Evolutionary conservation across 2,888 invertebrate species (phyloP), one percentile per base, ranked within the genome.

Genomic region (Yponomeuta plumbellus): DNA sequence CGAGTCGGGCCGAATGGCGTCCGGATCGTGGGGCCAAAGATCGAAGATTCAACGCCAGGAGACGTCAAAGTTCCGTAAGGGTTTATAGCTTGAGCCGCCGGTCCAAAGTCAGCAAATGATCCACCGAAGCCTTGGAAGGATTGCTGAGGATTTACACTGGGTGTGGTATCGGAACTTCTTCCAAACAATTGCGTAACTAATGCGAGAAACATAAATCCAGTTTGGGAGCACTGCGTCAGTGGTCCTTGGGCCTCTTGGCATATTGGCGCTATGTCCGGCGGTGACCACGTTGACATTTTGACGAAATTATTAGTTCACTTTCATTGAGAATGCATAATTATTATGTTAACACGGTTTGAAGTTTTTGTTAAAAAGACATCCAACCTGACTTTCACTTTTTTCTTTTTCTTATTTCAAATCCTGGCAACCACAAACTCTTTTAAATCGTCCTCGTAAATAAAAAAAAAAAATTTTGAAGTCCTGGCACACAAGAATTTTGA

Each of bases 161-260:
- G 22, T 61, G 21, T 11, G 17, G 21, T 76, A 66, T 93, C 92
- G 4, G 80, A 77, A 0, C 94, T 92, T 26, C 84, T 79, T 0
- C 94, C 93, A 71, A 94, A 94, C 1, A 94, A 76, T 67, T 88
- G 91, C 0, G 92, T 79, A 0, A 94, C 73, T 40, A 94, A 77
- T 0, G 93, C 85, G 56, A 94, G 77, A 73, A 93, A 94, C 80
- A 94, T 79, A 61, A 92, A 91, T 0, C 93, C 92, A 0, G 92
- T 85, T 21, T 92, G 88, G 2, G 93, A 91, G 72, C 94, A 94
- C 68, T 92, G 92, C 0, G 94, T 93, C 11, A 88, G 68, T 0
- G 92, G 85, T 2, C 90, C 92, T 1, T 88, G 84, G 67, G 92
- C 81, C 10, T 92, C 89, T 0, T 85, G 76, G 74, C 94, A 94